Evolutionary conservation across 1,140 invertebrate species (phyloP).

Genomic region (Drosophila ananassae): DNA sequence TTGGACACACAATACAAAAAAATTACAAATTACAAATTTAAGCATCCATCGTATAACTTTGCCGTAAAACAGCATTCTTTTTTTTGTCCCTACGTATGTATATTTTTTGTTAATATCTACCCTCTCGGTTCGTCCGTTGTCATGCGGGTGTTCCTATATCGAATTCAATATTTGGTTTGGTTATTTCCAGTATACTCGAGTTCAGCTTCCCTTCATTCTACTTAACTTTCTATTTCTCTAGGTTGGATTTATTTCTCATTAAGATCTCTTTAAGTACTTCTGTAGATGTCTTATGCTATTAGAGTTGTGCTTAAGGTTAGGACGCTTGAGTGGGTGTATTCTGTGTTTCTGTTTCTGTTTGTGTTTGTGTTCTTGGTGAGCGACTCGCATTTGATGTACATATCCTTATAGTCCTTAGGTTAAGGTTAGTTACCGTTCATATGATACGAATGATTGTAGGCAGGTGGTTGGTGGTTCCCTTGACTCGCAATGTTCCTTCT

Average conservation of each 20-base stretch:
- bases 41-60: not conserved
- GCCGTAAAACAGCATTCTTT: not conserved
- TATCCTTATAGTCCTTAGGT: slow-evolving; percentile 39
- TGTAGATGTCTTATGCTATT: slow-evolving; percentile 43
- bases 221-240: slow-evolving; percentile 1
- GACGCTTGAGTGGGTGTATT: slow-evolving; percentile 7
- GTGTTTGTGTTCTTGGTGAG: slow-evolving; percentile 44
- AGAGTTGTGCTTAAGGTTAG: slow-evolving; percentile 60
- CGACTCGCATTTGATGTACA: slow-evolving; percentile 39
- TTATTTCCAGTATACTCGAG: slow-evolving; percentile 9
- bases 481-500: slow-evolving; percentile 63
- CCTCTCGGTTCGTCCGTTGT: slow-evolving; percentile 12
- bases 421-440: slow-evolving; percentile 38
- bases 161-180: slow-evolving; percentile 7
- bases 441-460: slow-evolving; percentile 82
- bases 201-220: slow-evolving; percentile 9
- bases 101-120: slow-evolving; percentile 4
- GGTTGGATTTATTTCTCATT: not conserved
- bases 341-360: slow-evolving; percentile 49
- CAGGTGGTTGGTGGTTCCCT: slow-evolving; percentile 81
- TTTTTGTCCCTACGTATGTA: not conserved
- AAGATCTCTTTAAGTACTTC: slow-evolving; percentile 41
- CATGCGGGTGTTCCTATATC: slow-evolving; percentile 8
- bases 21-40: slow-evolving; percentile 15
- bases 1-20: slow-evolving; percentile 7